Evolutionary conservation across 2,113 vertebrate genomes (phyloP).

Genomic region (Clupea harengus): DNA sequence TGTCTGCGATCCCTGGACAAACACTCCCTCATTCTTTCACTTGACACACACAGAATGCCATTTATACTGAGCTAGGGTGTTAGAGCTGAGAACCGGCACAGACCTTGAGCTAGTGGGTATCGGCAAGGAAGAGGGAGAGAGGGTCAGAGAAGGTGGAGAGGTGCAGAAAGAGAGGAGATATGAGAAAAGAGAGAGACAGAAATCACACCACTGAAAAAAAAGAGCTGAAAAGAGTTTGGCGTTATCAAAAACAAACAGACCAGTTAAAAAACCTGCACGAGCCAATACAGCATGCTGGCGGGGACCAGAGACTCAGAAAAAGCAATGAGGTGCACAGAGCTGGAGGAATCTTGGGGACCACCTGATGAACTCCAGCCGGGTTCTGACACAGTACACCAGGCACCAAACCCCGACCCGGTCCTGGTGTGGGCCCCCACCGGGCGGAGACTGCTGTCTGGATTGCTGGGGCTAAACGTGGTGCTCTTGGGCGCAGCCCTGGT

Average conservation of each 20-base stretch:
- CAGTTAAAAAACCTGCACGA: not conserved
- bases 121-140: not conserved
- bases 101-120: not conserved
- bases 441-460: constrained; percentile 77
- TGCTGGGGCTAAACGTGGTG: constrained; percentile 83
- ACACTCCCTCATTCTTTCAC: constrained; percentile 20
- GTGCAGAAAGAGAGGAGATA: not conserved
- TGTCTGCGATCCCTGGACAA: not conserved
- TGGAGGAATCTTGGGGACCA: not conserved
- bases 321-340: not conserved
- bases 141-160: not conserved
- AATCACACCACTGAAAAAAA: not conserved
- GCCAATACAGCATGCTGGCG: not conserved
- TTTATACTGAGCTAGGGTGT: not conserved
- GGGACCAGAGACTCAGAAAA: constrained; percentile 22
- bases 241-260: not conserved
- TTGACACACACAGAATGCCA: not conserved
- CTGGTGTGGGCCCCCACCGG: constrained; percentile 71
- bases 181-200: not conserved
- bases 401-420: constrained; percentile 11
- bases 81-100: not conserved
- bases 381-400: not conserved
- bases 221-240: not conserved
- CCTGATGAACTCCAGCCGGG: not conserved
- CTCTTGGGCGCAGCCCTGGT: constrained; percentile 83